phyloP scores from a whole-genome alignment of 2,888 invertebrate genomes.

The Pandemis corylana region DNA sequence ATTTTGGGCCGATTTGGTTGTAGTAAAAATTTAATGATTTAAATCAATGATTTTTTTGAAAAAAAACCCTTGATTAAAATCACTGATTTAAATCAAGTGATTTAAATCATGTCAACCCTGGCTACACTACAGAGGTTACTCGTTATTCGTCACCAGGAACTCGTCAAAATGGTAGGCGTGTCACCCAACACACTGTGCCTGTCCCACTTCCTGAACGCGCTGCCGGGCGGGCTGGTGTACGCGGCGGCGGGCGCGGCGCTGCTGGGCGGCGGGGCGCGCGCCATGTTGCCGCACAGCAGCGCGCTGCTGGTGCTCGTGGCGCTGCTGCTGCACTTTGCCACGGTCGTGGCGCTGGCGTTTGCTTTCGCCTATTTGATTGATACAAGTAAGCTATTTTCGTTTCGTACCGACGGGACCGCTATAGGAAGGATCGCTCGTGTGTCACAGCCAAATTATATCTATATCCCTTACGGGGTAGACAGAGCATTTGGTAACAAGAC shows the following conservation, averaged over 20 bases:
- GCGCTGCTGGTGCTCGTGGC: slow-evolving; percentile 84
- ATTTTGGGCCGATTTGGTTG: too few species aligned
- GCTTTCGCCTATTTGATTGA: slow-evolving; percentile 86
- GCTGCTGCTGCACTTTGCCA: slow-evolving; percentile 85
- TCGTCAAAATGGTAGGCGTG: slow-evolving; percentile 92
- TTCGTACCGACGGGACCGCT: too few species aligned
- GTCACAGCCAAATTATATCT: too few species aligned
- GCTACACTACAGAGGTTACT: too few species aligned
- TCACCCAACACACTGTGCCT: slow-evolving; percentile 86
- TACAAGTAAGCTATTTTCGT: slow-evolving; percentile 80
- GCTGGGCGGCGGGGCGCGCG: slow-evolving; percentile 66
- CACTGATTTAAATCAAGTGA: too few species aligned
- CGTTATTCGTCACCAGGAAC: slow-evolving; percentile 80
- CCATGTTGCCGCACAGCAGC: slow-evolving; percentile 79
- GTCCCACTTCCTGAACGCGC: slow-evolving; percentile 88
- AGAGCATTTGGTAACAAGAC: too few species aligned
- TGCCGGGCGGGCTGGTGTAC: slow-evolving; percentile 83
- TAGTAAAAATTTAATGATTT: too few species aligned
- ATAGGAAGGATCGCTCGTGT: too few species aligned
- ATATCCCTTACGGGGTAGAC: too few species aligned
- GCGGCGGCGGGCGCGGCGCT: slow-evolving; percentile 68
- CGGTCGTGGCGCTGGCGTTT: slow-evolving; percentile 86
- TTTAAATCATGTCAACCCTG: too few species aligned
- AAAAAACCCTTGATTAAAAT: too few species aligned
- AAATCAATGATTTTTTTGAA: too few species aligned